A percentile compares a stretch with the other conserved stretches of the same genome.
These are phyloP conservation scores for Seriola aureovittata DNA, from an alignment of 2,113 vertebrate species.

Conservation along the genomic window DNA sequence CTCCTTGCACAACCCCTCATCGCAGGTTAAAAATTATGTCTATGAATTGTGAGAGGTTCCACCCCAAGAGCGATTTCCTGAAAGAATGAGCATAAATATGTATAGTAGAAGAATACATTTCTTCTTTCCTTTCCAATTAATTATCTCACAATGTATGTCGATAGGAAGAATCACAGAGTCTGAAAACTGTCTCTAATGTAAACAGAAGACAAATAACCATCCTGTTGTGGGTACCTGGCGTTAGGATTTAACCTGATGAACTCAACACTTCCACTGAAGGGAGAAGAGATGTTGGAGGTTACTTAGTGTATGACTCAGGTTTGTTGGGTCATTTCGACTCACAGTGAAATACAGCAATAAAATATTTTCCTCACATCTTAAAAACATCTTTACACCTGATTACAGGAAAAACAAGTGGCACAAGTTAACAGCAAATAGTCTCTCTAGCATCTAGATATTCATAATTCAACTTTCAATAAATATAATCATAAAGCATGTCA, in stretches of 20 bases:
- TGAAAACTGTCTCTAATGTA: slow-evolving; percentile 1
- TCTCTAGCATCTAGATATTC: slow-evolving; percentile 16
- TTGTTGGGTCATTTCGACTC: slow-evolving; percentile 30
- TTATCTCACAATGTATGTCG: background rate
- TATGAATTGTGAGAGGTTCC: background rate
- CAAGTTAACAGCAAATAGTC: slow-evolving; percentile 35
- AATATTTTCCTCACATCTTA: slow-evolving; percentile 10
- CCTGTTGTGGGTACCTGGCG: background rate
- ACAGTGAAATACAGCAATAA: slow-evolving; percentile 59
- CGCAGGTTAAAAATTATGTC: background rate
- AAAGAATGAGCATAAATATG: background rate
- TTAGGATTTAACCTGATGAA: slow-evolving; percentile 5
- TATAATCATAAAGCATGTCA: slow-evolving; percentile 42
- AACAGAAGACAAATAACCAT: slow-evolving; percentile 10
- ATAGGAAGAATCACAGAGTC: background rate
- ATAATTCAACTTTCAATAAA: slow-evolving; percentile 59
- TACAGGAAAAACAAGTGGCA: slow-evolving; percentile 34
- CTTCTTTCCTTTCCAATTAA: background rate
- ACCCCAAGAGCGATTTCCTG: background rate
- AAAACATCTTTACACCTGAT: slow-evolving; percentile 19
- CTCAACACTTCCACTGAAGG: background rate
- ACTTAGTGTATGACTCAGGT: background rate
- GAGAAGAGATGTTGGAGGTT: background rate
- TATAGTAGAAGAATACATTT: background rate
- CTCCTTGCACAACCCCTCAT: too few species aligned